Evolutionary conservation across 2,888 invertebrate species (phyloP).

Genomic region (Epistrophella euchroma): DNA sequence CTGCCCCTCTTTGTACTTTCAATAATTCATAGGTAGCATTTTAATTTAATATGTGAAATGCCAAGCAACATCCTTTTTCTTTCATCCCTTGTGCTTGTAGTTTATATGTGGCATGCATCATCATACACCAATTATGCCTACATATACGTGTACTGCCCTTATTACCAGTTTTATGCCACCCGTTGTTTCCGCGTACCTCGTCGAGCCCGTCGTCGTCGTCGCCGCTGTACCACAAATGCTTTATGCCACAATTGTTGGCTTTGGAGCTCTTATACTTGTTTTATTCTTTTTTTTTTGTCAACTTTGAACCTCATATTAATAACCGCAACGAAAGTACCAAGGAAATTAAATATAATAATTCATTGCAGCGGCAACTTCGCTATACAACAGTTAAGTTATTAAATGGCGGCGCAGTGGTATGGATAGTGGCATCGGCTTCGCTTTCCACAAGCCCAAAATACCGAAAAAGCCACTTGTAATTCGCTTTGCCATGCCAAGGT

Average conservation of each 20-base stretch:
- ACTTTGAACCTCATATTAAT: conserved; percentile 73
- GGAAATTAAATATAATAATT: conserved; percentile 77
- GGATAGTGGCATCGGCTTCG: conserved; percentile 18
- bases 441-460: conserved; percentile 48
- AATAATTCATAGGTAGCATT: conserved; percentile 51
- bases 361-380: conserved; percentile 65
- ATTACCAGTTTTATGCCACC: neutral
- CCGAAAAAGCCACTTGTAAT: conserved; percentile 74
- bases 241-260: conserved; percentile 60
- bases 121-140: conserved; percentile 40
- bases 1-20: neutral
- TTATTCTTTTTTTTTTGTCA: conserved; percentile 44
- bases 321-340: conserved; percentile 74
- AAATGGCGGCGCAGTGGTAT: conserved; percentile 63
- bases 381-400: conserved; percentile 73
- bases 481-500: conserved; percentile 72
- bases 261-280: conserved; percentile 39
- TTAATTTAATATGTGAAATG: conserved; percentile 74
- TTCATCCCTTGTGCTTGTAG: conserved; percentile 38
- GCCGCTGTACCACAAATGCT: conserved; percentile 11
- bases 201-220: neutral
- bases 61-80: conserved; percentile 43
- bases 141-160: neutral
- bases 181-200: conserved; percentile 21
- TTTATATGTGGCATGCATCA: conserved; percentile 58